Evolutionary conservation across 2,113 vertebrate genomes (phyloP), one percentile per base, ranked within the genome.

Genomic region (Corapipo altera): DNA sequence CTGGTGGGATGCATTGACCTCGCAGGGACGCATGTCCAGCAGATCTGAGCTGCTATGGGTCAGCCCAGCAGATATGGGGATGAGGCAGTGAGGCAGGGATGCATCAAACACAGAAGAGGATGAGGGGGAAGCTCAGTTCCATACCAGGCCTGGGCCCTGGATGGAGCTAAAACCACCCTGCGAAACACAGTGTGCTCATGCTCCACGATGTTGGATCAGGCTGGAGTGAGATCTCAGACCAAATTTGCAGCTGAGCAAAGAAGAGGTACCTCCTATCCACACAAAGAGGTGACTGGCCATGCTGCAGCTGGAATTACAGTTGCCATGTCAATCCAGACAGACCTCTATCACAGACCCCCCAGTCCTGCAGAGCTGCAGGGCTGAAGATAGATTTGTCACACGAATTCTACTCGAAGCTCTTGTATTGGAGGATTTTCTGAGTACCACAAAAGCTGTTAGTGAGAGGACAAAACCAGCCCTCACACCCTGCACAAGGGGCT

Each of bases 281-380:
- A 3, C 16, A 51, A n/a, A 57, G 26, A 12, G 11, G 55, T 12
- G 2, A 11, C 41, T 57, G 18, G 37, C 9, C 37, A 58, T 33
- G 61, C 51, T 2, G 1, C 5, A 12, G 30, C 18, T 49, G 28
- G n/a, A 52, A 67, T 75, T 72, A 62, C 1, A 2, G 41, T 37
- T 77, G 33, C 58, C 12, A 39, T 2, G 5, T 51, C 35, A 58
- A 35, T 43, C 39, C 4, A 3, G 17, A 32, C 16, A 65, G 39
- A 59, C 26, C 14, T 37, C 0, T 0, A 2, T 0, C 72, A 24
- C 43, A 79, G 27, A 76, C 35, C 83, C 57, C 19, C 2, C 0
- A 0, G 41, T 24, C 32, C 37, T 55, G 19, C 5, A 2, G 41
- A 66, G 32, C 41, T 62, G 24, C 19, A 5, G 26, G 19, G 64